These are phyloP conservation scores for Diaprepes abbreviatus DNA, from an alignment of 2,888 invertebrate species.

Conservation along the genomic window DNA sequence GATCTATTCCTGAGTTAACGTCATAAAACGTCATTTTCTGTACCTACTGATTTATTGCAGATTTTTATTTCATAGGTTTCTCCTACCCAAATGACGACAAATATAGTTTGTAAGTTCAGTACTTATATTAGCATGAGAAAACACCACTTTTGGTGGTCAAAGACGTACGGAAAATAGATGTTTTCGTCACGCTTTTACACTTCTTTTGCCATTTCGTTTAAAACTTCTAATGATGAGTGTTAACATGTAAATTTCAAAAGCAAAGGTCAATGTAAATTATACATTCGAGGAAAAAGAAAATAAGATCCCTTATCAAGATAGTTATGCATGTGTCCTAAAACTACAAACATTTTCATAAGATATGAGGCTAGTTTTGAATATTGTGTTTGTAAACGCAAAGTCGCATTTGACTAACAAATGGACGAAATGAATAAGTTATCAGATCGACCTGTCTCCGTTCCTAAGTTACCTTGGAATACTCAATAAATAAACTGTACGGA, in stretches of 20 bases:
- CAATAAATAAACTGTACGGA: background rate
- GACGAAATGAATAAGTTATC: constrained; percentile 45
- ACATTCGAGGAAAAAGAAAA: constrained; percentile 24
- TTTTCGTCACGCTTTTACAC: too few species aligned
- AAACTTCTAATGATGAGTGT: background rate
- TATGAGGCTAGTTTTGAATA: constrained; percentile 44
- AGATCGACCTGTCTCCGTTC: constrained; percentile 34
- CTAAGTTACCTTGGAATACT: constrained; percentile 10
- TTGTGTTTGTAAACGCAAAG: constrained; percentile 42
- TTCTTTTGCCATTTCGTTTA: too few species aligned
- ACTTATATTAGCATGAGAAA: too few species aligned
- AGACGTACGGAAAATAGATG: too few species aligned
- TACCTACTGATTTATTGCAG: too few species aligned
- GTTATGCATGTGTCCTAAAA: constrained; percentile 26
- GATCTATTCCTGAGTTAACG: too few species aligned
- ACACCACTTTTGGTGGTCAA: too few species aligned
- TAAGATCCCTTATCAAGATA: constrained; percentile 35
- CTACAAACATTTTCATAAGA: constrained; percentile 39
- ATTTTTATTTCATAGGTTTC: too few species aligned
- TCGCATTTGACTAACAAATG: constrained; percentile 47
- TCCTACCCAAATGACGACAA: too few species aligned
- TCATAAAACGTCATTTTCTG: too few species aligned
- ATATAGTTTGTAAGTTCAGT: too few species aligned
- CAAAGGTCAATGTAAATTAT: constrained; percentile 23
- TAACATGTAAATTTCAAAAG: constrained; percentile 4